Conservation (phyloP, 2,113 vertebrate species). For the Glaucidium brasilianum region DNA sequence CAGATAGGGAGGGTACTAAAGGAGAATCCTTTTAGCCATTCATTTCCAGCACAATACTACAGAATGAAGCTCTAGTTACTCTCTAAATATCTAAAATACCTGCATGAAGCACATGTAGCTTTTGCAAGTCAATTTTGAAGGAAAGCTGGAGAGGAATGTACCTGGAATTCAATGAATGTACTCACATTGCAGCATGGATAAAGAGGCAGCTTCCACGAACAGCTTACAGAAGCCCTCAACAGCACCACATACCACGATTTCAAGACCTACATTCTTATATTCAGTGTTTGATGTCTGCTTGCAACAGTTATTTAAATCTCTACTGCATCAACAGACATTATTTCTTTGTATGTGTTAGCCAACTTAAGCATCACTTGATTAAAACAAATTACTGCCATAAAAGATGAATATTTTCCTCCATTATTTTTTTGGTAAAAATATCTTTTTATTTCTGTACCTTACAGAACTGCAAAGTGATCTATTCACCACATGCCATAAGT, state of each 20-base stretch:
- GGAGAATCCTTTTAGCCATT: neutral
- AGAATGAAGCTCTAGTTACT: neutral
- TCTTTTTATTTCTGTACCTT: neutral
- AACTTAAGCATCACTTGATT: neutral
- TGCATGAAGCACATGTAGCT: neutral
- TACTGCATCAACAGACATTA: neutral
- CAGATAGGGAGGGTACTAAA: neutral
- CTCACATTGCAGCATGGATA: neutral
- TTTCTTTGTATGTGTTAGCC: neutral
- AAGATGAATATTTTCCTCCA: neutral
- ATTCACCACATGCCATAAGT: neutral
- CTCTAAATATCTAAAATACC: neutral
- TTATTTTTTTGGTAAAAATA: neutral
- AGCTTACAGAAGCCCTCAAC: neutral
- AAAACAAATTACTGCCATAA: neutral
- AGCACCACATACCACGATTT: neutral
- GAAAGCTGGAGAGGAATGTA: constrained; percentile 25
- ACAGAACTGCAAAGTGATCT: neutral
- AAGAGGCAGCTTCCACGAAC: neutral
- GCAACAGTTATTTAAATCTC: neutral
- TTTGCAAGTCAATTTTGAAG: neutral
- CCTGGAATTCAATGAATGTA: constrained; percentile 22
- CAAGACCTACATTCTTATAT: neutral
- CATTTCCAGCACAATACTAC: neutral
- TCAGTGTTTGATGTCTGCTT: neutral